A percentile compares a stretch with the other conserved stretches of the same genome.
These are phyloP conservation scores for Bactericera cockerelli DNA, from an alignment of 1,140 invertebrate genomes.

Conservation along the genomic window DNA sequence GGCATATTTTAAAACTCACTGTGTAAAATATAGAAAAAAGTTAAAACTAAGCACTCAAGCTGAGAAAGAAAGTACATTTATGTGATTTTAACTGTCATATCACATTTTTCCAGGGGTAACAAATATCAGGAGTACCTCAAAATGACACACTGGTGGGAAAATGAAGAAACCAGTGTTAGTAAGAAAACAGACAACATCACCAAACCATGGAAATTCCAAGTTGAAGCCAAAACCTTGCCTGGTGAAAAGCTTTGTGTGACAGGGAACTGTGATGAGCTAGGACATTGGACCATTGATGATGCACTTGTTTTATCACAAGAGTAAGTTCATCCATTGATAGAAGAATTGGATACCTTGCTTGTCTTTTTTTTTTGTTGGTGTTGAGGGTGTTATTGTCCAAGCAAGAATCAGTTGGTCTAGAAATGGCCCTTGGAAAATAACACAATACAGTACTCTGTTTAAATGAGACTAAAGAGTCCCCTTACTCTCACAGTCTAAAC, in stretches of 20 bases:
- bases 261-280: conserved; percentile 33
- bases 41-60: no score
- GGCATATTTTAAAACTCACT: no score
- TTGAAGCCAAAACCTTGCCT: conserved; percentile 27
- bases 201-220: conserved; percentile 28
- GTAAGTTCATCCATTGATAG: conserved; percentile 12
- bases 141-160: not conserved
- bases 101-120: not conserved
- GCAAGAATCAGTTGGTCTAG: no score
- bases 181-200: not conserved
- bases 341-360: not conserved
- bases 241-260: conserved; percentile 34
- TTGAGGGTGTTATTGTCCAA: not conserved
- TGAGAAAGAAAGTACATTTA: no score
- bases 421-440: no score
- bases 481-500: no score
- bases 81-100: no score
- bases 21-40: no score
- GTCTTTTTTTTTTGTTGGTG: conserved; percentile 7
- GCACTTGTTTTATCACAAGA: conserved; percentile 24
- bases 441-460: no score
- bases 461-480: no score
- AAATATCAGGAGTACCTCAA: not conserved
- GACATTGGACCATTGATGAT: conserved; percentile 32
- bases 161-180: not conserved